Conservation (phyloP, 2,113 vertebrate genomes). For the Platysternon megacephalum region DNA sequence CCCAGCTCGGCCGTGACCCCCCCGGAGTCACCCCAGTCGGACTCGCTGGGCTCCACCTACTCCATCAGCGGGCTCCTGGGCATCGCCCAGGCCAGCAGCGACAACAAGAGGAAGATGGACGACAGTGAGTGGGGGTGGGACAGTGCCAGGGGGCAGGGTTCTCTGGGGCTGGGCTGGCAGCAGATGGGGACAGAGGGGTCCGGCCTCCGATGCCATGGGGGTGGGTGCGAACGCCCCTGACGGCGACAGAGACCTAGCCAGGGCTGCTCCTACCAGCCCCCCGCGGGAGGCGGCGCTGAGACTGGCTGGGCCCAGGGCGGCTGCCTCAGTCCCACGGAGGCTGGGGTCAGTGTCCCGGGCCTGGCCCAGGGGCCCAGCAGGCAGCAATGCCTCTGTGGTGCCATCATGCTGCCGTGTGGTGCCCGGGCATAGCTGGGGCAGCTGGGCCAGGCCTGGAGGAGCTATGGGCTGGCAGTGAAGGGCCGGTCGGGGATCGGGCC, state of each 20-base stretch:
- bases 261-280: neutral
- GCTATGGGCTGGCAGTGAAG: neutral
- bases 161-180: neutral
- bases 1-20: slow-evolving; percentile 92
- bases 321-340: neutral
- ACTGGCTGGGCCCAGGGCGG: neutral
- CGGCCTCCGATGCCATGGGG: neutral
- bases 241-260: neutral
- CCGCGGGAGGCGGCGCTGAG: neutral
- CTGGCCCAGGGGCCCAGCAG: neutral
- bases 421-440: neutral
- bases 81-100: slow-evolving; percentile 81
- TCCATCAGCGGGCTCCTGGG: slow-evolving; percentile 92
- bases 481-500: neutral
- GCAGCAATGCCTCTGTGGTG: neutral
- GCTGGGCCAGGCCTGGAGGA: neutral
- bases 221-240: neutral
- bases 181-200: neutral
- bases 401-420: neutral
- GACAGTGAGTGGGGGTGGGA: slow-evolving; percentile 84
- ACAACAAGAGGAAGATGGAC: slow-evolving; percentile 88
- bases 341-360: neutral
- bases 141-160: neutral
- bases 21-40: slow-evolving; percentile 90
- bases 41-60: slow-evolving; percentile 91